phyloP scores from a whole-genome alignment of 2,888 invertebrate species.

The Tillus elongatus region DNA sequence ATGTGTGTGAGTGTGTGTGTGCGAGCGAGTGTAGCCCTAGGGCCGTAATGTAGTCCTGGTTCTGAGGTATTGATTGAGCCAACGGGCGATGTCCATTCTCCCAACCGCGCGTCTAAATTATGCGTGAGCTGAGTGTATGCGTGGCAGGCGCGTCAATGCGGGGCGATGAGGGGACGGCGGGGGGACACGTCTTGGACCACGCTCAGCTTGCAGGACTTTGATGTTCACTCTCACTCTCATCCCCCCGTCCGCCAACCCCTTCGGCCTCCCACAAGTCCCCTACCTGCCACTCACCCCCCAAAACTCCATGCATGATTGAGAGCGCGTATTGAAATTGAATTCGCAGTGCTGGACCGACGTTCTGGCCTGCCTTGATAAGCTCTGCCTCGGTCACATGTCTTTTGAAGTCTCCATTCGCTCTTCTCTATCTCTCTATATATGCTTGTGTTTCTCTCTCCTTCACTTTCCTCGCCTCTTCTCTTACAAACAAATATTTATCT shows the following conservation, averaged over 20 bases:
- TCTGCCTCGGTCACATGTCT: slow-evolving; percentile 30
- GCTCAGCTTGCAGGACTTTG: slow-evolving; percentile 33
- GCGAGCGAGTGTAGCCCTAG: too few species aligned
- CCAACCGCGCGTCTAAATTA: slow-evolving; percentile 44
- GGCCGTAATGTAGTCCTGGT: slow-evolving; percentile 37
- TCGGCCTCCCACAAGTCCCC: slow-evolving; percentile 20
- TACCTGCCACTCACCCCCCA: slow-evolving; percentile 22
- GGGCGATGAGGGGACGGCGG: slow-evolving; percentile 14
- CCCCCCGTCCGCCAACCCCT: slow-evolving; percentile 16
- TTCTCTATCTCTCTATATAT: slow-evolving; percentile 5
- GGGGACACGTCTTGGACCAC: slow-evolving; percentile 27
- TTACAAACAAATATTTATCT: slow-evolving; percentile 29
- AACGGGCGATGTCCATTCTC: slow-evolving; percentile 44
- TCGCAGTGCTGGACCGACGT: slow-evolving; percentile 32
- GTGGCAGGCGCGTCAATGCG: slow-evolving; percentile 38
- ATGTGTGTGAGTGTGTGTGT: too few species aligned
- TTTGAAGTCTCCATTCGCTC: slow-evolving; percentile 26
- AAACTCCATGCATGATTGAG: slow-evolving; percentile 42
- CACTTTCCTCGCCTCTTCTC: slow-evolving; percentile 12
- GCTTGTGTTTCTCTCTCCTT: slow-evolving; percentile 5
- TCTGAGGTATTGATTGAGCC: slow-evolving; percentile 40
- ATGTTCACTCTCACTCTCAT: slow-evolving; percentile 32
- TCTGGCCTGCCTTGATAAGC: slow-evolving; percentile 34
- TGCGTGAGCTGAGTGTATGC: slow-evolving; percentile 44
- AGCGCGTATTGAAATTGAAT: slow-evolving; percentile 45